Base-by-base conservation (phyloP, 2,113 vertebrate genomes). In the Corythornis madagascariensis region DNA sequence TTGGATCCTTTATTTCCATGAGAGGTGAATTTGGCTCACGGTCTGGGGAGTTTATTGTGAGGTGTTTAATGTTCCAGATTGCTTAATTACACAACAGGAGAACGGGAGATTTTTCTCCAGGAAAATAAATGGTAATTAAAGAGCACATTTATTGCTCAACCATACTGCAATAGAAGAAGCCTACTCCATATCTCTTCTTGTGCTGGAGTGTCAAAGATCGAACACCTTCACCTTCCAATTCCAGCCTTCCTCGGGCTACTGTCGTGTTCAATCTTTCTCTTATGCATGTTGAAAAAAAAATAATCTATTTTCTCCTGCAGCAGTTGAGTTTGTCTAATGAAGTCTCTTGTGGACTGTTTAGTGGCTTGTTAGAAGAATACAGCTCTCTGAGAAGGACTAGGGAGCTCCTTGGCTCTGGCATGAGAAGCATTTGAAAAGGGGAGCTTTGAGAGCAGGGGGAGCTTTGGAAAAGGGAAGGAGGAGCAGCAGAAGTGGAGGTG, bases 51-150 rank as follows among this genome's bases (percentile, higher is more conserved):
- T 45, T 90, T 53, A 26, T 31, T 64, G 72, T 42, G 33, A 66
- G 35, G n/a, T 83, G 29, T 50, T 89, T 83, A 33, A n/a, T 40
- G 16, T 83, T 71, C 15, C 57, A 33, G 26, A 28, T 45, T 53
- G 64, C 57, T 86, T 25, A 86, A 76, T 83, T 81, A 52, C 40
- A 45, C 40, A 50, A 42, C 52, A 70, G 82, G 76, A 73, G 79
- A n/a, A 71, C 1, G 5, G 16, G 38, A 55, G 48, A 31, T n/a
- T 55, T 38, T 38, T 75, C 57, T 85, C 31, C 43, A 28, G 47
- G 29, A 22, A 9, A 24, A 11, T 16, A 45, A 83, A 43, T 47
- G 35, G 13, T 73, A 64, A 73, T 87, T 83, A 83, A 91, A 33
- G 52, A 80, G 20, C 56, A 31, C 31, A 10, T 81, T 83, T 60